These are phyloP conservation scores for Melanotaenia pygmaea DNA, from an alignment of 2,797 vertebrate species.

Conservation along the genomic window DNA sequence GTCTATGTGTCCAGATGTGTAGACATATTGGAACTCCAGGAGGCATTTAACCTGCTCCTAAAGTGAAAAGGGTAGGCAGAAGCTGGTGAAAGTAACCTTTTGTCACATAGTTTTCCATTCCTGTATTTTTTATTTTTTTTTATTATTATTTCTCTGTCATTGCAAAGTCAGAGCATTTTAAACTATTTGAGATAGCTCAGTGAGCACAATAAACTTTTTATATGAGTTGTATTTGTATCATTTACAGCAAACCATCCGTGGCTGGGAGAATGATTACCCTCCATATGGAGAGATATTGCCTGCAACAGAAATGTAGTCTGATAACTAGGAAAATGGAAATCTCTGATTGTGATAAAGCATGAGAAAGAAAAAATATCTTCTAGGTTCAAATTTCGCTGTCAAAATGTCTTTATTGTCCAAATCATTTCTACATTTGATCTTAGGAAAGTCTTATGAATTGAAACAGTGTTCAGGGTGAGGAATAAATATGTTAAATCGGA, in stretches of 20 bases:
- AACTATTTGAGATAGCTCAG: conserved; percentile 50
- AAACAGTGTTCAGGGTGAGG: not conserved
- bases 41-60: conserved; percentile 62
- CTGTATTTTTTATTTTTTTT: conserved; percentile 42
- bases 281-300: conserved; percentile 48
- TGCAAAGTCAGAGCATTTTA: conserved; percentile 63
- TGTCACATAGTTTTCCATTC: conserved; percentile 50
- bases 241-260: conserved; percentile 40
- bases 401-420: not conserved
- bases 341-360: conserved; percentile 12
- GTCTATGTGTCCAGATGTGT: conserved; percentile 76
- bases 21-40: conserved; percentile 76
- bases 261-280: conserved; percentile 45
- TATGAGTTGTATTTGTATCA: conserved; percentile 61
- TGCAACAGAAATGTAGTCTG: conserved; percentile 32
- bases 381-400: conserved; percentile 7
- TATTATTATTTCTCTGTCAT: conserved; percentile 28
- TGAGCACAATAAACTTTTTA: conserved; percentile 46
- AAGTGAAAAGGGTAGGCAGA: conserved; percentile 61
- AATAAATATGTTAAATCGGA: not conserved
- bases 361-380: not conserved
- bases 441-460: not conserved
- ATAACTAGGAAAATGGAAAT: conserved; percentile 38
- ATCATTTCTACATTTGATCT: conserved; percentile 1
- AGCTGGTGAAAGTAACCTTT: conserved; percentile 70